A percentile compares a stretch with the other conserved stretches of the same genome.
phyloP scores from a whole-genome alignment of 2,113 vertebrate genomes.

The Phoenicopterus ruber region DNA sequence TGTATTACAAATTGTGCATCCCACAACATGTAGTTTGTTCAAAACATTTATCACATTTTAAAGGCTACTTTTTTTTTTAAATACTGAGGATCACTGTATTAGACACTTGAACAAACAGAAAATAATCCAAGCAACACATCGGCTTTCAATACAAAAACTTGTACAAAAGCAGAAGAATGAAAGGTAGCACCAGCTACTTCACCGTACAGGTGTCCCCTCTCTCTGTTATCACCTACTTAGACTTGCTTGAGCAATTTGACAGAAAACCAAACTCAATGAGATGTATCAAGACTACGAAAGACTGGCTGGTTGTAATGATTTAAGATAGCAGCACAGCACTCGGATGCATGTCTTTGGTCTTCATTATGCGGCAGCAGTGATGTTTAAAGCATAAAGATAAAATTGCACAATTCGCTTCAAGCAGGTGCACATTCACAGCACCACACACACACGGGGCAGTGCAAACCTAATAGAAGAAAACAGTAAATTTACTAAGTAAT shows the following conservation, averaged over 20 bases:
- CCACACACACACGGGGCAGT: rapidly evolving
- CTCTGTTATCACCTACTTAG: not conserved
- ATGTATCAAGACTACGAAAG: not conserved
- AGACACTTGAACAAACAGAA: not conserved
- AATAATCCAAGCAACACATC: not conserved
- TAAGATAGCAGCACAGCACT: not conserved
- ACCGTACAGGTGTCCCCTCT: not conserved
- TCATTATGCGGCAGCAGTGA: not conserved
- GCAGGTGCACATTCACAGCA: not conserved
- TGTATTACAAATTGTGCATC: not conserved
- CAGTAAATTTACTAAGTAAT: not conserved
- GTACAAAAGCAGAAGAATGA: not conserved
- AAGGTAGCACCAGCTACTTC: not conserved
- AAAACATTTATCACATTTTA: not conserved
- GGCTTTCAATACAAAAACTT: not conserved
- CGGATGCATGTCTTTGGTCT: not conserved
- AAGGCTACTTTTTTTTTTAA: not conserved
- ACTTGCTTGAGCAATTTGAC: not conserved
- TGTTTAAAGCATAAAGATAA: not conserved
- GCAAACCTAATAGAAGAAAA: not conserved
- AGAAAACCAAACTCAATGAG: not conserved
- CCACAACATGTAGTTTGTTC: not conserved
- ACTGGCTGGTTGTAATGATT: not conserved
- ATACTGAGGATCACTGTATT: not conserved
- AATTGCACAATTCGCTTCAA: not conserved